Conservation (phyloP, 1,140 invertebrate species). For the Mizuhopecten yessoensis region DNA sequence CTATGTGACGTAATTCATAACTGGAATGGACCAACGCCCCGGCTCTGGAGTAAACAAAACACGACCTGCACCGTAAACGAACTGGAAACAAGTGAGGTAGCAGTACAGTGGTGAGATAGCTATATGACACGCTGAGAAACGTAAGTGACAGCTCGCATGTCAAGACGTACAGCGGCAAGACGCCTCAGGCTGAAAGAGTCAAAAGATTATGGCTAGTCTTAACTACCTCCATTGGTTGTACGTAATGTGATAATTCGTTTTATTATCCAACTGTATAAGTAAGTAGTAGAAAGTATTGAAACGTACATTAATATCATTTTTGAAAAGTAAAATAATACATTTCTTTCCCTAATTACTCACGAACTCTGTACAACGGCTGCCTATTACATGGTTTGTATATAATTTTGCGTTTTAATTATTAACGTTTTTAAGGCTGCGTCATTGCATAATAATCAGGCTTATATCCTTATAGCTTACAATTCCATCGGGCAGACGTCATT, state of each 20-base stretch:
- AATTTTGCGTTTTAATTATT: too few relatives aligned
- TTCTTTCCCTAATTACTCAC: background rate
- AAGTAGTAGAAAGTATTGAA: background rate
- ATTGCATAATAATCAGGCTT: too few relatives aligned
- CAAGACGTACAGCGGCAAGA: background rate
- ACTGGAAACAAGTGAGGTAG: background rate
- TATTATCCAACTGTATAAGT: background rate
- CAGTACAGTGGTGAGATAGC: background rate
- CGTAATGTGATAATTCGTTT: background rate
- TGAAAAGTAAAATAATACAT: background rate
- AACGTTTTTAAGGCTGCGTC: too few relatives aligned
- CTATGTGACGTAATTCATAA: conserved; percentile 27
- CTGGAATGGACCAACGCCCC: background rate
- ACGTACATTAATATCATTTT: background rate
- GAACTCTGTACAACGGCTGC: background rate
- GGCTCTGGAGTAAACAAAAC: background rate
- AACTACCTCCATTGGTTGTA: background rate
- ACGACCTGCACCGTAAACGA: background rate
- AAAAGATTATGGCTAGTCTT: background rate
- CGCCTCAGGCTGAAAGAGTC: background rate
- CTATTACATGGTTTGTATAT: too few relatives aligned
- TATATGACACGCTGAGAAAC: conserved; percentile 3
- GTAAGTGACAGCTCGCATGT: background rate
- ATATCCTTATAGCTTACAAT: too few relatives aligned
- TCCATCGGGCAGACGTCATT: too few relatives aligned